Base-by-base conservation (phyloP, 2,113 vertebrate genomes). In the Eublepharis macularius region DNA sequence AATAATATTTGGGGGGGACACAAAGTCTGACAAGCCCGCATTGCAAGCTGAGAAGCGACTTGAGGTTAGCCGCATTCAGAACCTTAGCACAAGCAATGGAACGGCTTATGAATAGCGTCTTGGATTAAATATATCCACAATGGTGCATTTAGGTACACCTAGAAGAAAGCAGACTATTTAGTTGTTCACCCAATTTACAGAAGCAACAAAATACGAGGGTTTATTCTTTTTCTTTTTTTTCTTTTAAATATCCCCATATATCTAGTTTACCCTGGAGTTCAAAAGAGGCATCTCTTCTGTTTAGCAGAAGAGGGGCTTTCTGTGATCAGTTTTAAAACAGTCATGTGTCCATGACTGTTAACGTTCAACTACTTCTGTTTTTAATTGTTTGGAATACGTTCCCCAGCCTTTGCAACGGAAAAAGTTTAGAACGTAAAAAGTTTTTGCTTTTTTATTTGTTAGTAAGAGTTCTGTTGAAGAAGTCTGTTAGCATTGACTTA, bases 351-450 rank as follows among this genome's bases (percentile, higher is more conserved):
- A 85, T 93, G 87, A 92, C 70, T 85, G 84, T 69, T 81, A 81
- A 36, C 45, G 86, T 79, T 84, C 89, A 91, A 93, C 80, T 89
- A 87, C 90, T 94, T 94, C 54, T 76, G 87, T 95, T 96, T 92
- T 92, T 94, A 6, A 70, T 85, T 60, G 2, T 92, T 91, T 81
- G 77, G 84, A 90, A 89, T 29, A 86, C 82, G 92, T 80, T 80
- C 69, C 21, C 2, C 80, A 90, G n/a, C 87, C 85, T 93, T 96
- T 95, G 89, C 88, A 93, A 90, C 80, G 91, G 57, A 85, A 66
- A 65, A 68, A 41, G 29, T 74, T 91, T 82, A 87, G 86, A 91
- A 94, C 86, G 0, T 84, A 80, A 92, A 90, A 78, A 91, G 66
- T 87, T 94, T 94, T 86, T 82, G 83, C 78, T 85, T 41, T 80